A percentile compares a stretch with the other conserved stretches of the same genome.
phyloP scores from a whole-genome alignment of 1,140 invertebrate genomes.

The Phocides pigmalion region DNA sequence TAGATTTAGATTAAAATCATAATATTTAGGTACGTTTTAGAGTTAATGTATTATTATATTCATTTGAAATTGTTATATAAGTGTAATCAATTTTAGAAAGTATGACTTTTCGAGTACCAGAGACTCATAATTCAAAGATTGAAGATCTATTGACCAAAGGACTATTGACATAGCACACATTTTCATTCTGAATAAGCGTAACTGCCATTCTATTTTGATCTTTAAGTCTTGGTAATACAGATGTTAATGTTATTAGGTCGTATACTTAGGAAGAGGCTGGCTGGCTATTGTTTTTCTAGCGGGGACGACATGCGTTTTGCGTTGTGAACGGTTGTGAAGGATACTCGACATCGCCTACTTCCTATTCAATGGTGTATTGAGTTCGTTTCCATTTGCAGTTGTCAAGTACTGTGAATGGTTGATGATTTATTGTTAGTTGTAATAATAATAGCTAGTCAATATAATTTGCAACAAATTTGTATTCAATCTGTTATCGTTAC shows the following conservation, averaged over 20 bases:
- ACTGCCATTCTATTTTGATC: slow-evolving; percentile 19
- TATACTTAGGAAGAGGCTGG: slow-evolving; percentile 21
- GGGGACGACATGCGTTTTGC: slow-evolving; percentile 44
- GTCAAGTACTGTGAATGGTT: background rate
- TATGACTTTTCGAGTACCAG: slow-evolving; percentile 43
- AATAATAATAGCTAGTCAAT: background rate
- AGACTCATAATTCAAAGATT: slow-evolving; percentile 41
- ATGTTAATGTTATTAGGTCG: slow-evolving; percentile 14
- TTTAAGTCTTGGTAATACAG: slow-evolving; percentile 6
- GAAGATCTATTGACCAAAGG: slow-evolving; percentile 30
- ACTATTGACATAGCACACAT: slow-evolving; percentile 27
- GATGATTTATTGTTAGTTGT: slow-evolving; percentile 6
- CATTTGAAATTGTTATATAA: background rate
- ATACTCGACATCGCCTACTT: slow-evolving; percentile 59
- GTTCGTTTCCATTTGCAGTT: slow-evolving; percentile 40
- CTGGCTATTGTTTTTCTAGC: slow-evolving; percentile 65
- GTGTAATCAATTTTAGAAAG: slow-evolving; percentile 31
- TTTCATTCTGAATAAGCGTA: background rate
- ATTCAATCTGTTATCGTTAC: background rate
- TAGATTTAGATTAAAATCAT: no score
- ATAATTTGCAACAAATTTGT: background rate
- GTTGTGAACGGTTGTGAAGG: slow-evolving; percentile 53
- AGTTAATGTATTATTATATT: no score
- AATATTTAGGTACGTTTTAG: no score
- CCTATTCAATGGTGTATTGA: slow-evolving; percentile 43